Evolutionary conservation across 2,888 invertebrate genomes (phyloP).

Genomic region (Andrena fulva): DNA sequence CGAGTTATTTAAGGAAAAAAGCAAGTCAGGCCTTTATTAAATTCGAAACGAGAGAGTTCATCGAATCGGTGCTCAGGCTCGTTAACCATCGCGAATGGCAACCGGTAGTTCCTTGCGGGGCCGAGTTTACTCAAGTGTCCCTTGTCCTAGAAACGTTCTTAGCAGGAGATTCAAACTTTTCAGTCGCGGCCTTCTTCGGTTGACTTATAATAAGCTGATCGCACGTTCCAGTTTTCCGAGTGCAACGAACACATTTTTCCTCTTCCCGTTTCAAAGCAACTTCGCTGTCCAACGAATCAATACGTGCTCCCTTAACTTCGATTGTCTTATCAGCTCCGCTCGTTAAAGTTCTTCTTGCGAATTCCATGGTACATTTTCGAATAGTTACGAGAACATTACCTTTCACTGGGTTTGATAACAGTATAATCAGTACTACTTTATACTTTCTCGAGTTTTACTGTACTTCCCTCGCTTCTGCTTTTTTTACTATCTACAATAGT

Average conservation of each 20-base stretch:
- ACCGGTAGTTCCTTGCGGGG: constrained; percentile 59
- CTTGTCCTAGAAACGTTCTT: constrained; percentile 72
- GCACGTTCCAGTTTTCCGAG: constrained; percentile 68
- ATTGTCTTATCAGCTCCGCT: constrained; percentile 22
- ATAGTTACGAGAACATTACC: background rate
- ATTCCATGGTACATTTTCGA: background rate
- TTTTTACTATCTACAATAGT: too few relatives aligned
- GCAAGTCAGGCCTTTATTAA: constrained; percentile 37
- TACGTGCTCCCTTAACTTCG: constrained; percentile 38
- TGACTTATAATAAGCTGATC: constrained; percentile 73
- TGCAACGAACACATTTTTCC: constrained; percentile 50
- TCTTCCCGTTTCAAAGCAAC: constrained; percentile 17
- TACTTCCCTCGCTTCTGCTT: too few relatives aligned
- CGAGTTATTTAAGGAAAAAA: constrained; percentile 31
- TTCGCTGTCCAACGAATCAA: constrained; percentile 50
- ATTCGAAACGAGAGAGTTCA: constrained; percentile 53
- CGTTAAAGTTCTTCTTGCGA: constrained; percentile 43
- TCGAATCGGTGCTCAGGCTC: constrained; percentile 61
- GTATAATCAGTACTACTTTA: too few relatives aligned
- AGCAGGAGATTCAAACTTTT: constrained; percentile 68
- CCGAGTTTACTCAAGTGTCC: constrained; percentile 71
- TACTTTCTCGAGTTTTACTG: too few relatives aligned
- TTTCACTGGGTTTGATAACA: too few relatives aligned
- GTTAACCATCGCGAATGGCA: constrained; percentile 62
- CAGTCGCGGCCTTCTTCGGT: constrained; percentile 61